A percentile compares a stretch with the other conserved stretches of the same genome.
Conservation (phyloP, 2,797 vertebrate genomes). For the Manis javanica region DNA sequence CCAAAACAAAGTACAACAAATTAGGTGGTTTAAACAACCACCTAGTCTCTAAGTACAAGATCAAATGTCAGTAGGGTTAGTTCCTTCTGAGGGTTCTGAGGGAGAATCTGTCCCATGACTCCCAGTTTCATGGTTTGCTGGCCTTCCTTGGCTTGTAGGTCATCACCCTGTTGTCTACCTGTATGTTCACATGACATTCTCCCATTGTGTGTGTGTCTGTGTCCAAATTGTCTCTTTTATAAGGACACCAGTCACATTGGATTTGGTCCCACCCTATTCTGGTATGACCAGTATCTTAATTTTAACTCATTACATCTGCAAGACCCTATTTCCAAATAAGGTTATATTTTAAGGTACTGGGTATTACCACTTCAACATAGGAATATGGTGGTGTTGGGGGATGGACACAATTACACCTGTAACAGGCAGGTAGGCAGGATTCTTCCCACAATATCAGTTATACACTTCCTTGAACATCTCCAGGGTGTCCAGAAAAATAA, state of each 20-base stretch:
- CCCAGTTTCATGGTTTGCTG: not conserved
- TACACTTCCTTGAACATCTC: not conserved
- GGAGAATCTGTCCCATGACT: not conserved
- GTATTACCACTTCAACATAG: not conserved
- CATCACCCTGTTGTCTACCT: not conserved
- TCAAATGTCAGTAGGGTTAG: not conserved
- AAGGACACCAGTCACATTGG: not conserved
- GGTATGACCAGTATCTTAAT: not conserved
- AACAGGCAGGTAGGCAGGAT: not conserved
- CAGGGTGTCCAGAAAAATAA: not conserved
- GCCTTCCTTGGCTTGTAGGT: not conserved
- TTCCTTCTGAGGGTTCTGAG: not conserved
- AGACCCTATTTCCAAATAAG: not conserved
- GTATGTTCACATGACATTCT: not conserved
- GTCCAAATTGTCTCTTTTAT: not conserved
- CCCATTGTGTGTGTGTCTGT: not conserved
- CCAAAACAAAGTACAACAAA: not conserved
- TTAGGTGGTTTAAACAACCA: not conserved
- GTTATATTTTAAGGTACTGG: not conserved
- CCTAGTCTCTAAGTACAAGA: not conserved
- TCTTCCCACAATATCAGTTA: not conserved
- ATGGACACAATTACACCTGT: not conserved
- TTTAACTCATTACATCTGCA: not conserved
- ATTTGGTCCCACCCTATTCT: not conserved
- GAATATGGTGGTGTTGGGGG: not conserved